These are phyloP conservation scores for Cheilosia scutellata DNA, from an alignment of 2,888 invertebrate genomes.

Conservation along the genomic window DNA sequence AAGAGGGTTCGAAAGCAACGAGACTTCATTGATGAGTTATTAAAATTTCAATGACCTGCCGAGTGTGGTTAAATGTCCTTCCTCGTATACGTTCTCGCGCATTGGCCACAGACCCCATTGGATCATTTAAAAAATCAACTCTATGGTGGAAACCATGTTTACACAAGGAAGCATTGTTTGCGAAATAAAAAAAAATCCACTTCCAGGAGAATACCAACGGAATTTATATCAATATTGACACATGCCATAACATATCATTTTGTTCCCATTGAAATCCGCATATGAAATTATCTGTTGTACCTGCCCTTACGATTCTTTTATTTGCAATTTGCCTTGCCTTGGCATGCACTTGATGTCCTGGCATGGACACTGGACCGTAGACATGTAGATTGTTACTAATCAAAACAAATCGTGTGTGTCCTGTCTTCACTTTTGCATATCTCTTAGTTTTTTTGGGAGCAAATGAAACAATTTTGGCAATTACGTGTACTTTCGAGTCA, in stretches of 20 bases:
- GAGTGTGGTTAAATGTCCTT: slow-evolving; percentile 74
- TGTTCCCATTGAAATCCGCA: slow-evolving; percentile 66
- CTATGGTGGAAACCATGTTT: slow-evolving; percentile 56
- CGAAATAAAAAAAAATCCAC: slow-evolving; percentile 52
- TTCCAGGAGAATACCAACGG: slow-evolving; percentile 62
- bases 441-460: neutral
- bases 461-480: slow-evolving; percentile 34
- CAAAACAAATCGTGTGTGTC: slow-evolving; percentile 46
- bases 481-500: slow-evolving; percentile 43
- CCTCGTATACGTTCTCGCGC: slow-evolving; percentile 60
- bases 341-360: slow-evolving; percentile 28
- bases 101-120: slow-evolving; percentile 45
- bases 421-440: slow-evolving; percentile 50
- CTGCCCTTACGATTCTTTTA: slow-evolving; percentile 49
- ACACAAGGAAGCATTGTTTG: slow-evolving; percentile 72
- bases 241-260: slow-evolving; percentile 73
- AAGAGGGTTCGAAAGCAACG: slow-evolving; percentile 60
- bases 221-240: slow-evolving; percentile 73
- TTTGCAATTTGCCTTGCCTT: slow-evolving; percentile 46
- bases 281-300: slow-evolving; percentile 71
- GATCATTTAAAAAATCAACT: slow-evolving; percentile 49
- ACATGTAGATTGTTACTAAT: slow-evolving; percentile 20
- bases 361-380: slow-evolving; percentile 3
- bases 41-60: slow-evolving; percentile 72
- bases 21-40: slow-evolving; percentile 75